Evolutionary conservation across 1,140 invertebrate species (phyloP), one percentile per base, ranked within the genome.

Genomic region (Geopemphigus sp.): DNA sequence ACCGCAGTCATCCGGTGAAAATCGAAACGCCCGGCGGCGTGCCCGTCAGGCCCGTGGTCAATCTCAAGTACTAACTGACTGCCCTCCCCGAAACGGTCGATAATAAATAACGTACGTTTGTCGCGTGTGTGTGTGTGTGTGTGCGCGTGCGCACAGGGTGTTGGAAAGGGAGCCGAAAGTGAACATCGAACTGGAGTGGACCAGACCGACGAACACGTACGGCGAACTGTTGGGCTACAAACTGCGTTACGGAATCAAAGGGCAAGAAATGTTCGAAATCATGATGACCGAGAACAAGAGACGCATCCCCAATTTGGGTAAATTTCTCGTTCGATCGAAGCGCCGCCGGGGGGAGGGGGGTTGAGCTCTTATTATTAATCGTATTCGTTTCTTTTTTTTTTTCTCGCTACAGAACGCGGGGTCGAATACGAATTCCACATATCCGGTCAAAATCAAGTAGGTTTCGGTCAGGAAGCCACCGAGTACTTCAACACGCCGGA

Each of bases 401-500:
- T 4, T 4, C 32, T 8, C 32, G 47, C 14, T 85, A 32, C 74
- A 86, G 95, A 97, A 86, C 90, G 94, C 82, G 97, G 97, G 1
- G 92, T 96, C 0, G 92, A 95, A 81, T 98, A 98, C 85, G 96
- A 98, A 86, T 98, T 98, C 84, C 89, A 95, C 82, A 91, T 99
- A 1, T 92, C 95, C 1, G 97, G 95, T 1, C 91, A 91, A 83
- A 99, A 98, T 87, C 89, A 93, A 80, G 93, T 97, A 45, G 96
- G 95, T 54, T 93, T 92, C 83, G 97, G 97, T 5, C 95, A 98
- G 86, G 95, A 98, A 85, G 92, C 92, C 0, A 92, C 97, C 0
- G 92, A 92, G 83, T 93, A 92, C 83, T 92, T 95, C 86, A 90
- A 91, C 59, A 98, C 95, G 12, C 96, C 96, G 0, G 97, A 98